Conservation (phyloP, 2,797 vertebrate genomes). For the Gadopsis marmoratus region DNA sequence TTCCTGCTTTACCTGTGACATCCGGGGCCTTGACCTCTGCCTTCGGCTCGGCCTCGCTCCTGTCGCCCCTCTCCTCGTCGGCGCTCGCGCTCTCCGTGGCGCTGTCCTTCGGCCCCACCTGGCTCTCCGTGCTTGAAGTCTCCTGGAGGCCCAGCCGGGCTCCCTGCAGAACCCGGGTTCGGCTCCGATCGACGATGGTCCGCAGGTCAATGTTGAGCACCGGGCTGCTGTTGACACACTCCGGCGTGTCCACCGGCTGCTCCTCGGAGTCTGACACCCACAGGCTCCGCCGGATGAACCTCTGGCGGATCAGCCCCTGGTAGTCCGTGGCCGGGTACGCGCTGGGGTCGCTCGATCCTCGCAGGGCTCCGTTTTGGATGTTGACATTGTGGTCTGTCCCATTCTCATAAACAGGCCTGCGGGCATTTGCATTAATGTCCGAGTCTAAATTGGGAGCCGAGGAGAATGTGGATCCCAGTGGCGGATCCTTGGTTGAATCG, state of each 20-base stretch:
- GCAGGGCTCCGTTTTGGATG: constrained; percentile 78
- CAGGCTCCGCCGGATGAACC: constrained; percentile 92
- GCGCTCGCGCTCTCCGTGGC: constrained; percentile 69
- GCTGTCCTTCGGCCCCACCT: constrained; percentile 62
- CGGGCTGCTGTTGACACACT: constrained; percentile 85
- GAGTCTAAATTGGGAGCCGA: constrained; percentile 81
- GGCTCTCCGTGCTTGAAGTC: constrained; percentile 73
- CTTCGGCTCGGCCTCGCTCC: constrained; percentile 74
- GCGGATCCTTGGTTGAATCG: constrained; percentile 80
- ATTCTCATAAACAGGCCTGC: constrained; percentile 80
- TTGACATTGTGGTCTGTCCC: constrained; percentile 81
- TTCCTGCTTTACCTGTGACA: constrained; percentile 82
- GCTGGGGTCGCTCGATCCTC: constrained; percentile 85
- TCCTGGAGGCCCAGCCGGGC: constrained; percentile 65
- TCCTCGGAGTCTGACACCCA: constrained; percentile 95
- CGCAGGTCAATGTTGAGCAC: constrained; percentile 84
- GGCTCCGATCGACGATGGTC: constrained; percentile 85
- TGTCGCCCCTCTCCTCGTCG: constrained; percentile 67
- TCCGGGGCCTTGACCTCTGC: constrained; percentile 71
- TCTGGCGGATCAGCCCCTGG: constrained; percentile 87
- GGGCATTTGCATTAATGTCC: constrained; percentile 77
- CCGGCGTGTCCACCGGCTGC: constrained; percentile 85
- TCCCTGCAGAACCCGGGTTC: constrained; percentile 71
- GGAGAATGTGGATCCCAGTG: constrained; percentile 77
- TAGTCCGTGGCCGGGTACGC: constrained; percentile 83